Percentiles rank a stretch among this genome's conserved stretches.
These are phyloP conservation scores for Autographa pulchrina DNA, from an alignment of 2,888 invertebrate genomes.

Conservation along the genomic window DNA sequence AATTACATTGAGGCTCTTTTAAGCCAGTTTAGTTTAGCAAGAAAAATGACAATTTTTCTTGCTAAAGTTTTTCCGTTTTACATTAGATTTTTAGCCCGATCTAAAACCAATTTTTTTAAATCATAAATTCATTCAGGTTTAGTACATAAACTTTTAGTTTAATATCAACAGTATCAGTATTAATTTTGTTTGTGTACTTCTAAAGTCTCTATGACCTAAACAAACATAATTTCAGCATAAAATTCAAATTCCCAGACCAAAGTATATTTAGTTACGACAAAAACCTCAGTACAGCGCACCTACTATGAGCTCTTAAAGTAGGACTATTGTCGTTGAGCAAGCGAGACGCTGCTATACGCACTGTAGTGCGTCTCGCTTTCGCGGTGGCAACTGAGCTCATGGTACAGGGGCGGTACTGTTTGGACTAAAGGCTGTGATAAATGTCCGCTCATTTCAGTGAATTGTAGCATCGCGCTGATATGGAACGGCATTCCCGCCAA, in stretches of 20 bases:
- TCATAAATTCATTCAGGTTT: not conserved
- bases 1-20: no score
- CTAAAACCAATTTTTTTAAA: not conserved
- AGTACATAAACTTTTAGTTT: not conserved
- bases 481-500: not conserved
- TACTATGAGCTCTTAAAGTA: no score
- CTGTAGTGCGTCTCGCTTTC: no score
- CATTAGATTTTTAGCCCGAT: not conserved
- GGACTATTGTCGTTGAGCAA: no score
- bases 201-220: not conserved
- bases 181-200: not conserved
- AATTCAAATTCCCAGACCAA: not conserved
- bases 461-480: slow-evolving; percentile 7
- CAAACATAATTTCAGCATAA: slow-evolving; percentile 3
- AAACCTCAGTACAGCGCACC: not conserved
- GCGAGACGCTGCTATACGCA: no score
- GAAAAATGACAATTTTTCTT: no score
- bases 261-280: not conserved
- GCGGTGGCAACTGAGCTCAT: no score
- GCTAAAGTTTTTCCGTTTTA: no score
- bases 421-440: slow-evolving; percentile 1
- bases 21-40: no score
- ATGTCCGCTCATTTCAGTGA: not conserved
- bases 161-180: not conserved
- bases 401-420: not conserved